Base-by-base conservation (phyloP, 2,113 vertebrate species). In the Calyptommatus sinebrachiatus region DNA sequence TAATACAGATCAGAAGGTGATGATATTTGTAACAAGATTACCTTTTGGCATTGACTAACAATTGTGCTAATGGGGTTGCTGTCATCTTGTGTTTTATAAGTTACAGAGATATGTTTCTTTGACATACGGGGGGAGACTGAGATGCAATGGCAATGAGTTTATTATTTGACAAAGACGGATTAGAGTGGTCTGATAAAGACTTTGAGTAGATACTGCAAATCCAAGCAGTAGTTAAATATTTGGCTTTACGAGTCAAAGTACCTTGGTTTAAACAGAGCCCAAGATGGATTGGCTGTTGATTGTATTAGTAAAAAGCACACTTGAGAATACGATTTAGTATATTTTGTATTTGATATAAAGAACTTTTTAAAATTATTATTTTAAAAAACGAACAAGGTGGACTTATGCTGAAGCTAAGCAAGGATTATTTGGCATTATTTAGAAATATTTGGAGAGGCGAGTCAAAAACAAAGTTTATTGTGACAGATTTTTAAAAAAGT, bases 21-120 rank as follows among this genome's bases (percentile, higher is more conserved):
- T 92, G 87, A 91, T 93, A 89, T 91, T 93, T 93, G 89, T 91
- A 93, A 91, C 89, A 91, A 92, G 92, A 92, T 93, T 95, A 93
- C 90, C 88, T 95, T 93, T 90, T 95, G 95, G 93, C 90, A 92
- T 85, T 82, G 83, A 79, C 78, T 84, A 84, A 72, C 74, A 68
- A 88, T 79, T 88, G 89, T 88, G 78, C 65, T 84, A 93, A 93
- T 92, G 85, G 85, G 87, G 75, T 88, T 87, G 88, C 89, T 93
- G 90, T 92, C 93, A 86, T 91, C 81, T 88, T 89, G 76, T 85
- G 88, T 89, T 94, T 93, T 91, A 91, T 89, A 91, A 92, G 94
- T 89, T 88, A 90, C 85, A 83, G 76, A 77, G 92, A 77, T 92
- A 93, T 83, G 77, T 88, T 90, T 91, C 91, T 92, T 94, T 94